phyloP scores from a whole-genome alignment of 64 coral and sea anemone genomes.

The Anthopleura sola region DNA sequence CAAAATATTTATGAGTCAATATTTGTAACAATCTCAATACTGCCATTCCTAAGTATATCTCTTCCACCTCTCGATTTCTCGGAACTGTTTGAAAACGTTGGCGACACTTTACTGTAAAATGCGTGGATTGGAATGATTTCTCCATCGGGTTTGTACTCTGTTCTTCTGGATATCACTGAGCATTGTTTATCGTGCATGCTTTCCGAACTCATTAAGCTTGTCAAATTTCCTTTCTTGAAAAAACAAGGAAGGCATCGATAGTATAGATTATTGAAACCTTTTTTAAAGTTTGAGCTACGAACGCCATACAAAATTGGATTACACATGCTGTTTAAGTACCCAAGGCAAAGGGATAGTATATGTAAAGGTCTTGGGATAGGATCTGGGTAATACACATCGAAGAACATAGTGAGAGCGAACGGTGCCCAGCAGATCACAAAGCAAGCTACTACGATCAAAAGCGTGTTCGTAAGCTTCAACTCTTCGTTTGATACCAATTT shows the following conservation, averaged over 20 bases:
- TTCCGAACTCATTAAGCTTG: background rate
- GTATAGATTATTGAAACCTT: constrained; percentile 32
- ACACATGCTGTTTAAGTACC: constrained; percentile 68
- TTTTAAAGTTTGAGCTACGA: constrained; percentile 47
- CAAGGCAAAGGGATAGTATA: constrained; percentile 18
- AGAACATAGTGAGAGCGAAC: constrained; percentile 74
- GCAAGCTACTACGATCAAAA: constrained; percentile 42
- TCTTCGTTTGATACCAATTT: constrained; percentile 29
- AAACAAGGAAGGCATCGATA: background rate
- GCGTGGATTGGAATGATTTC: background rate
- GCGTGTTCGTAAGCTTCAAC: constrained; percentile 55
- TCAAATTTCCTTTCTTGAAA: background rate
- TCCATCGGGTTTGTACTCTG: background rate
- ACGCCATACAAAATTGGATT: constrained; percentile 66
- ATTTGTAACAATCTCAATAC: background rate
- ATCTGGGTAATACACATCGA: constrained; percentile 37
- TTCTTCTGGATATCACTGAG: background rate
- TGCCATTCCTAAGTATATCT: background rate
- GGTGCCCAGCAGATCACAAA: constrained; percentile 59
- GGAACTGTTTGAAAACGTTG: background rate
- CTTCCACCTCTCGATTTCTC: background rate
- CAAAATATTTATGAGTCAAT: too few relatives aligned
- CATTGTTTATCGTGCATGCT: background rate
- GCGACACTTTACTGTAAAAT: background rate
- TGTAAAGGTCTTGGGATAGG: constrained; percentile 33